Evolutionary conservation across 2,797 vertebrate species (phyloP).

Genomic region (Takifugu rubripes): DNA sequence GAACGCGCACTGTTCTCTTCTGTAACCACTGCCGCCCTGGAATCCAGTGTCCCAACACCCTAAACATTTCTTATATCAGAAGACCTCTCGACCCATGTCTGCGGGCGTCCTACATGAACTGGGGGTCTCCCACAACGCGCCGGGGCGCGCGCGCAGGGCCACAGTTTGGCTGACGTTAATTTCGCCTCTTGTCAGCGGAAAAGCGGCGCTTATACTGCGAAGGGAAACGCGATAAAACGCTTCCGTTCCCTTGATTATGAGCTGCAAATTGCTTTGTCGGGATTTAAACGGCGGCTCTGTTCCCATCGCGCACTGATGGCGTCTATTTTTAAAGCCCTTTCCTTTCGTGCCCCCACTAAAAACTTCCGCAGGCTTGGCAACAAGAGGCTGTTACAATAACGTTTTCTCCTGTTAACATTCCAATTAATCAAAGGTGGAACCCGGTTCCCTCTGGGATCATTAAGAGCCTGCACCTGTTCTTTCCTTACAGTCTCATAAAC

Average conservation of each 20-base stretch:
- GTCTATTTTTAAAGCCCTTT: constrained; percentile 69
- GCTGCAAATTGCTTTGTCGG: constrained; percentile 73
- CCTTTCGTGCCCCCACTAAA: constrained; percentile 39
- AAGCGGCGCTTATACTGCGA: constrained; percentile 42
- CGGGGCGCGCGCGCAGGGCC: too few relatives aligned
- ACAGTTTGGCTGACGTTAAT: constrained; percentile 5
- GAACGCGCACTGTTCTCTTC: too few relatives aligned
- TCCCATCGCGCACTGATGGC: constrained; percentile 63
- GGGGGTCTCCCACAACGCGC: too few relatives aligned
- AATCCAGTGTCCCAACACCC: too few relatives aligned
- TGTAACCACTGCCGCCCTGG: too few relatives aligned
- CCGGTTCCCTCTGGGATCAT: constrained; percentile 57
- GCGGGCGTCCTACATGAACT: too few relatives aligned
- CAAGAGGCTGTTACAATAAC: constrained; percentile 61
- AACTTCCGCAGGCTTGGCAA: constrained; percentile 65
- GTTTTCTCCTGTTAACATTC: constrained; percentile 63
- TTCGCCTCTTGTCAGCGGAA: constrained; percentile 14
- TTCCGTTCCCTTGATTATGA: constrained; percentile 72
- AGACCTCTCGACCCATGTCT: too few relatives aligned
- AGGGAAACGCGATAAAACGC: constrained; percentile 67
- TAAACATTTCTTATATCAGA: too few relatives aligned
- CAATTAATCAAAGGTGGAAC: constrained; percentile 67
- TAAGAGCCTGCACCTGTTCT: constrained; percentile 64
- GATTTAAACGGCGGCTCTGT: constrained; percentile 62
- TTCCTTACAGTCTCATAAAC: constrained; percentile 38